These are phyloP conservation scores for Paramormyrops kingsleyae DNA, from an alignment of 2,113 vertebrate genomes.

Conservation along the genomic window DNA sequence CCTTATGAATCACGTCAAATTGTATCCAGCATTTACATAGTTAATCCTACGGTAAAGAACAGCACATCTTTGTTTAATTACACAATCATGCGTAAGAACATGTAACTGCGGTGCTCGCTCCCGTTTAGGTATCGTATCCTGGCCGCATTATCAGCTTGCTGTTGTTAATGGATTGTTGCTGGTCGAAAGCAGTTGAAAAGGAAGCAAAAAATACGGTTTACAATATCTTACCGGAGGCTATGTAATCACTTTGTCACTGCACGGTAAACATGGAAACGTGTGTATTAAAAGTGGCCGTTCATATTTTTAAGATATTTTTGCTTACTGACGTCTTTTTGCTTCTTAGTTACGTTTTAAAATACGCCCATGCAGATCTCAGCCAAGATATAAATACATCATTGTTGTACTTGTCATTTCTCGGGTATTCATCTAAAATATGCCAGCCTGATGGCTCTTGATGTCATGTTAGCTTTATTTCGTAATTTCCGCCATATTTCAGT, in stretches of 20 bases:
- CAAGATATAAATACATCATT: slow-evolving; percentile 61
- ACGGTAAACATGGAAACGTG: slow-evolving; percentile 13
- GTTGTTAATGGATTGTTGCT: slow-evolving; percentile 41
- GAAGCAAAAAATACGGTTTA: slow-evolving; percentile 29
- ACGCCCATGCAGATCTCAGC: slow-evolving; percentile 48
- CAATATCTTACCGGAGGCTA: slow-evolving; percentile 16
- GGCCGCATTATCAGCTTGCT: slow-evolving; percentile 34
- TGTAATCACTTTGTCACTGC: slow-evolving; percentile 19
- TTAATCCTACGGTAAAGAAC: slow-evolving; percentile 12
- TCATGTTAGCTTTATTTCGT: slow-evolving; percentile 67
- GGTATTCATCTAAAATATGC: slow-evolving; percentile 62
- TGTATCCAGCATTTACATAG: neutral
- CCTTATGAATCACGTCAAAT: neutral
- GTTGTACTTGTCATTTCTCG: slow-evolving; percentile 63
- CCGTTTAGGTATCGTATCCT: slow-evolving; percentile 36
- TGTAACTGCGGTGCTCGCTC: slow-evolving; percentile 29
- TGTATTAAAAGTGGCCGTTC: slow-evolving; percentile 23
- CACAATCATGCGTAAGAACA: slow-evolving; percentile 6
- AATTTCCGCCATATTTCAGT: slow-evolving; percentile 75
- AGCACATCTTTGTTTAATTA: slow-evolving; percentile 17
- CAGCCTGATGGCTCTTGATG: slow-evolving; percentile 59
- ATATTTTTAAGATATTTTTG: slow-evolving; percentile 22
- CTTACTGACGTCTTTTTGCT: slow-evolving; percentile 40
- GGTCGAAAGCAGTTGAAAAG: slow-evolving; percentile 28
- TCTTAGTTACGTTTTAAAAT: slow-evolving; percentile 36